Conservation (phyloP, 2,113 vertebrate genomes). For the Argyrosomus japonicus region DNA sequence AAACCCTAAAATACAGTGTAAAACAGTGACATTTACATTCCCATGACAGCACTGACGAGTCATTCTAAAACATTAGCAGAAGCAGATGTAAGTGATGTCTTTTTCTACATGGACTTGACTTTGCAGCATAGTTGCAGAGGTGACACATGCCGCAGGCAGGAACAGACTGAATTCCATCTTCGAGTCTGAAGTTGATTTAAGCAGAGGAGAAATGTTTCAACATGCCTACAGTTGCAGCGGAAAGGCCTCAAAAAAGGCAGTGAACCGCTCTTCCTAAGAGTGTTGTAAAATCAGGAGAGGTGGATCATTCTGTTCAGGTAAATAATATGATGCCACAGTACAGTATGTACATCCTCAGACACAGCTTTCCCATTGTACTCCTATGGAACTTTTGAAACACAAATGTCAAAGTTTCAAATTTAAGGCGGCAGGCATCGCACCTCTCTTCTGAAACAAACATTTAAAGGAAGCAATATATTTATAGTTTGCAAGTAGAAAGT, state of each 20-base stretch:
- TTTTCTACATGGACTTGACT: constrained; percentile 12
- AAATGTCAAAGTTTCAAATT: neutral
- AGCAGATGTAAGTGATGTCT: constrained; percentile 18
- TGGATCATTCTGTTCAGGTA: neutral
- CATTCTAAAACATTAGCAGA: constrained; percentile 13
- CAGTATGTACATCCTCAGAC: neutral
- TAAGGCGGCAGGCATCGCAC: too few relatives aligned
- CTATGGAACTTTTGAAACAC: neutral
- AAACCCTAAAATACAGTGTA: neutral
- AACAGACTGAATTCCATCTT: constrained; percentile 62
- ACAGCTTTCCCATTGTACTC: neutral
- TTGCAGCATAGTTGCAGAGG: constrained; percentile 42
- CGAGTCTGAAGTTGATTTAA: constrained; percentile 52
- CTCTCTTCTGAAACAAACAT: neutral
- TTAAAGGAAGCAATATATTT: neutral
- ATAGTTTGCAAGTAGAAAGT: neutral
- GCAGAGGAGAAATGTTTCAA: constrained; percentile 61
- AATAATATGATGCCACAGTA: neutral
- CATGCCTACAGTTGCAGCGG: constrained; percentile 42
- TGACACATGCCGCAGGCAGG: constrained; percentile 58
- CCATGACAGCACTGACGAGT: neutral
- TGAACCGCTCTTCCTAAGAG: neutral
- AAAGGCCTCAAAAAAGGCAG: constrained; percentile 10
- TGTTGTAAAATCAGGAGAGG: neutral
- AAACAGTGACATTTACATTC: neutral